Conservation (phyloP, 2,888 invertebrate genomes). For the Cacoxenus indagator region DNA sequence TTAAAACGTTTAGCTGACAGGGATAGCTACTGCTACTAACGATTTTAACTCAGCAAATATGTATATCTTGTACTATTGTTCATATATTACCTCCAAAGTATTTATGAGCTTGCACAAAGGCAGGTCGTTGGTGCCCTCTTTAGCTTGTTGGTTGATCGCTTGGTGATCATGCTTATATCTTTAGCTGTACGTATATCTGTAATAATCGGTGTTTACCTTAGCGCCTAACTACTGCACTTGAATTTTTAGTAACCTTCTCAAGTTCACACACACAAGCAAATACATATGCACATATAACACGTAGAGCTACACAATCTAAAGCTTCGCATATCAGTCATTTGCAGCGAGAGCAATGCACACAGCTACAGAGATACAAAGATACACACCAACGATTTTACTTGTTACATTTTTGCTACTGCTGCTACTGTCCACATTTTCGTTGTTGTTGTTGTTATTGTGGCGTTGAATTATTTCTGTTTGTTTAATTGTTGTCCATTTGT, state of each 20-base stretch:
- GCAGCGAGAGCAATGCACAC: background rate
- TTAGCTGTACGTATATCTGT: too few relatives aligned
- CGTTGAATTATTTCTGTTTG: conserved; percentile 15
- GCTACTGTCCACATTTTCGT: background rate
- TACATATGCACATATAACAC: background rate
- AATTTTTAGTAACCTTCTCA: conserved; percentile 56
- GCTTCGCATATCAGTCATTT: background rate
- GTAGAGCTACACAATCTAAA: background rate
- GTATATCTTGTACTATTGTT: too few relatives aligned
- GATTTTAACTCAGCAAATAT: too few relatives aligned
- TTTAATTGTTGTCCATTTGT: conserved; percentile 17
- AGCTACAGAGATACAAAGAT: background rate
- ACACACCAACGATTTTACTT: background rate
- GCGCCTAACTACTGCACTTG: conserved; percentile 56
- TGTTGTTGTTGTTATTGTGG: background rate
- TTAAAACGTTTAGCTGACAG: too few relatives aligned
- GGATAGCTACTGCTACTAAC: too few relatives aligned
- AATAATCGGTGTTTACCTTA: conserved; percentile 52
- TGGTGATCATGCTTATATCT: too few relatives aligned
- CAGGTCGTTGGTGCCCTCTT: too few relatives aligned
- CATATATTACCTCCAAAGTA: too few relatives aligned
- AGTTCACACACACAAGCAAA: conserved; percentile 42
- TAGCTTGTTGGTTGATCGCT: too few relatives aligned
- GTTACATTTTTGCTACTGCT: background rate
- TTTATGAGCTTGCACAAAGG: too few relatives aligned